phyloP scores from a whole-genome alignment of 2,797 vertebrate species.

The Okamejei kenojei region DNA sequence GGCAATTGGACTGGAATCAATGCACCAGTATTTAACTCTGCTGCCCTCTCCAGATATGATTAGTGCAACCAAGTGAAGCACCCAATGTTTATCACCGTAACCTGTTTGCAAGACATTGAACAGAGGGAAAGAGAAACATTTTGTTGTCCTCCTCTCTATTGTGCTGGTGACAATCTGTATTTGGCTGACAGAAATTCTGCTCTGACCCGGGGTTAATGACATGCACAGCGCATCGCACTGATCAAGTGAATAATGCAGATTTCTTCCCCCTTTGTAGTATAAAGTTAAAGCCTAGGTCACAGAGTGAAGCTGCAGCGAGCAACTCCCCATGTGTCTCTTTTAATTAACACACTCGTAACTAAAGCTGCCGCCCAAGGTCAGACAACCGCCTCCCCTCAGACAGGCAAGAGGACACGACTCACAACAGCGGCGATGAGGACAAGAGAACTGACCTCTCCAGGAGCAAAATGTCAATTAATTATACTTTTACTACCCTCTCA shows the following conservation, averaged over 20 bases:
- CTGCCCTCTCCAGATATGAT: not conserved
- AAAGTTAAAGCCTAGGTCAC: conserved; percentile 11
- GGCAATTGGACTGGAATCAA: conserved; percentile 13
- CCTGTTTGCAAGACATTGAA: conserved; percentile 4
- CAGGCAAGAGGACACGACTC: conserved; percentile 47
- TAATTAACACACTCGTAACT: conserved; percentile 54
- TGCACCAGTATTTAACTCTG: not conserved
- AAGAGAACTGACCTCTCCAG: conserved; percentile 64
- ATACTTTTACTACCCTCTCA: conserved; percentile 58
- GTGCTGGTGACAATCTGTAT: not conserved
- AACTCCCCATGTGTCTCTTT: conserved; percentile 46
- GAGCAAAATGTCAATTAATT: conserved; percentile 62
- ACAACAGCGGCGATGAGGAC: conserved; percentile 45
- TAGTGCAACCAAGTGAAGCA: not conserved
- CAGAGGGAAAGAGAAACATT: not conserved
- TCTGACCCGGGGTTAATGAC: conserved; percentile 33
- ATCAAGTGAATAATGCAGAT: conserved; percentile 28
- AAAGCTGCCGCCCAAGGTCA: conserved; percentile 59
- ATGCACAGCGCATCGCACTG: not conserved
- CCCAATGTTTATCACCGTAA: not conserved
- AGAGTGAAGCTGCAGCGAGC: conserved; percentile 30
- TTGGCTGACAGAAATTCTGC: not conserved
- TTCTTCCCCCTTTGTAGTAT: not conserved
- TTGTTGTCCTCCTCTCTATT: conserved; percentile 20
- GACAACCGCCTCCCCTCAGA: conserved; percentile 46